Conservation (phyloP, 2,888 invertebrate genomes). For the Napeogenes inachia region DNA sequence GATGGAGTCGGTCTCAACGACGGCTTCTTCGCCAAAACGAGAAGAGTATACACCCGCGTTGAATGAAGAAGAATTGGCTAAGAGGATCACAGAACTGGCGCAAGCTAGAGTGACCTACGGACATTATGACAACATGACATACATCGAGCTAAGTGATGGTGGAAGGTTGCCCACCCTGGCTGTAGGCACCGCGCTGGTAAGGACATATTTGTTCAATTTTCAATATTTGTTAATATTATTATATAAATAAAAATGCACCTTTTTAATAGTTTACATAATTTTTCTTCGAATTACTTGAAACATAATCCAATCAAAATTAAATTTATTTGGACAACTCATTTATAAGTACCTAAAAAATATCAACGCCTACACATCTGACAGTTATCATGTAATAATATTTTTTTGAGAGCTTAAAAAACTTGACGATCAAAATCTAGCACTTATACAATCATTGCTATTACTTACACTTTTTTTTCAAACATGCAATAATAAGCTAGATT, state of each 20-base stretch:
- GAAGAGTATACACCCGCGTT: neutral
- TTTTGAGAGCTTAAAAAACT: too few relatives aligned
- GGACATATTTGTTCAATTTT: slow-evolving; percentile 16
- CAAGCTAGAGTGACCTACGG: slow-evolving; percentile 44
- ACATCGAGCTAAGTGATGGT: slow-evolving; percentile 43
- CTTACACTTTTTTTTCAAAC: too few relatives aligned
- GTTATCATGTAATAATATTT: too few relatives aligned
- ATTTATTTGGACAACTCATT: too few relatives aligned
- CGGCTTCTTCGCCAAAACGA: slow-evolving; percentile 5
- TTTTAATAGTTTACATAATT: too few relatives aligned
- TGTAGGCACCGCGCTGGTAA: slow-evolving; percentile 62
- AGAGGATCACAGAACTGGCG: slow-evolving; percentile 42
- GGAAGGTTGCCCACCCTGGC: slow-evolving; percentile 49
- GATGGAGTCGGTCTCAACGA: slow-evolving; percentile 17
- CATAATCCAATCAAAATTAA: too few relatives aligned
- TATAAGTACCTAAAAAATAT: too few relatives aligned
- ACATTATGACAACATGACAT: slow-evolving; percentile 34
- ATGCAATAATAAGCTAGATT: neutral
- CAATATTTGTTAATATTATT: neutral
- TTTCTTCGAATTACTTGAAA: too few relatives aligned
- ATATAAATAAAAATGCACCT: neutral
- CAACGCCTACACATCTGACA: too few relatives aligned
- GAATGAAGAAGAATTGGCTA: slow-evolving; percentile 36
- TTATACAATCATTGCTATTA: too few relatives aligned
- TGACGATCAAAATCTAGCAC: too few relatives aligned